Conservation (phyloP, 2,888 invertebrate species). For the Hyles lineata region DNA sequence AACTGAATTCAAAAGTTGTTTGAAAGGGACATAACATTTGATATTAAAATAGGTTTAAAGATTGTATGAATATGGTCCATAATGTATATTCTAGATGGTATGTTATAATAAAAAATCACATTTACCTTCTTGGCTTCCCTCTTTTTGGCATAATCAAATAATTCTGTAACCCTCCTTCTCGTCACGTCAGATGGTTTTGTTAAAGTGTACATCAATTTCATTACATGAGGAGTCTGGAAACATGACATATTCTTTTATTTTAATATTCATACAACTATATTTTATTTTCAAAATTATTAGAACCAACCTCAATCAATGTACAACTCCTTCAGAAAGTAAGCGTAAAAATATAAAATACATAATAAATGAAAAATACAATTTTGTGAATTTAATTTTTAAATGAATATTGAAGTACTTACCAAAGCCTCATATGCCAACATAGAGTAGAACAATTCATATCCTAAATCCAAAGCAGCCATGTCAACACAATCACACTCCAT, state of each 20-base stretch:
- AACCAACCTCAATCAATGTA: too few relatives aligned
- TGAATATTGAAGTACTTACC: conserved; percentile 56
- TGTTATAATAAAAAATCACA: not conserved
- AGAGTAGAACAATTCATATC: conserved; percentile 77
- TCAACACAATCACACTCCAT: conserved; percentile 75
- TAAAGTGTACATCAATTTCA: conserved; percentile 75
- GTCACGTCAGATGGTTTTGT: conserved; percentile 78
- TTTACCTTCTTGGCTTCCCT: conserved; percentile 73
- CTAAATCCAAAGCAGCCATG: conserved; percentile 65
- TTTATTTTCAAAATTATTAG: too few relatives aligned
- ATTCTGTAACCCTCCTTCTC: conserved; percentile 66
- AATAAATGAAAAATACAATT: too few relatives aligned
- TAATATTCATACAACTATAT: not conserved
- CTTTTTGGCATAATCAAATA: conserved; percentile 69
- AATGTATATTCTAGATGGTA: not conserved
- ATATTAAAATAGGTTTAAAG: too few relatives aligned
- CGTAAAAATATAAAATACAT: too few relatives aligned
- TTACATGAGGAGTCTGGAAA: conserved; percentile 70
- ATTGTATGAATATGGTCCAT: too few relatives aligned
- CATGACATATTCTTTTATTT: not conserved
- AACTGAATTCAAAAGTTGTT: too few relatives aligned
- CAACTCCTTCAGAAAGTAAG: too few relatives aligned
- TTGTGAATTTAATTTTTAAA: too few relatives aligned
- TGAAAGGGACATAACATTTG: too few relatives aligned
- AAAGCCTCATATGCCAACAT: conserved; percentile 69